Base-by-base conservation (phyloP, 2,888 invertebrate genomes). In the Enchytraeus crypticus region DNA sequence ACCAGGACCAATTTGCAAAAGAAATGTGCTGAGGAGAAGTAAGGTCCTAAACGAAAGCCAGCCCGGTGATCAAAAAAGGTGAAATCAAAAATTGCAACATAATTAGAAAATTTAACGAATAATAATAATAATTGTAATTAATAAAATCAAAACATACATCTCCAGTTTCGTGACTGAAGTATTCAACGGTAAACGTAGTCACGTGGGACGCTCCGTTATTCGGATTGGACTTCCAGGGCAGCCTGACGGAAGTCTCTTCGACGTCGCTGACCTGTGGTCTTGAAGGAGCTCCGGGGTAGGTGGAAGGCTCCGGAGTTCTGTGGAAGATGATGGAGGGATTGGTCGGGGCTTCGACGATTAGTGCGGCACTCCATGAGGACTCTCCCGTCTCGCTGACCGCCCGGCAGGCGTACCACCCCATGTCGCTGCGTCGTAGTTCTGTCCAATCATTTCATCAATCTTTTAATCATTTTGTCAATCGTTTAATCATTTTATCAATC, bases 351-450 rank as follows among this genome's bases (percentile, higher is more conserved):
- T 8, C 11, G 18, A 11, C 38, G 11, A 64, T 70, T 45, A 85
- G 87, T 73, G 82, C 92, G 46, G 43, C 63, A 2, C 46, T 87
- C 62, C 87, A 88, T 73, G 86, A 90, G 66, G 84, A 97, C 59
- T 88, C 89, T 11, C 84, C 87, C 2, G 90, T 90, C 58, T 88
- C 88, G 2, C 83, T 87, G 2, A 97, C 96, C 79, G 88, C 87
- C 66, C 90, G 93, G 0, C 85, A 89, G 63, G 87, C 96, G 8
- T 91, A 92, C 11, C 93, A 93, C 0, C 85, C 88, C 71, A 96
- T 93, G 0, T 84, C 86, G 63, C 85, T 86, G 2, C 97, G 97
- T 0, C 84, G 87, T 59, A 96, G 97, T 8, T 66, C 69, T 8
- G 83, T n/a, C n/a, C n/a, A n/a, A n/a, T n/a, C n/a, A n/a, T n/a